These are phyloP conservation scores for Chelidonichthys spinosus DNA, from an alignment of 2,797 vertebrate species.

Conservation along the genomic window DNA sequence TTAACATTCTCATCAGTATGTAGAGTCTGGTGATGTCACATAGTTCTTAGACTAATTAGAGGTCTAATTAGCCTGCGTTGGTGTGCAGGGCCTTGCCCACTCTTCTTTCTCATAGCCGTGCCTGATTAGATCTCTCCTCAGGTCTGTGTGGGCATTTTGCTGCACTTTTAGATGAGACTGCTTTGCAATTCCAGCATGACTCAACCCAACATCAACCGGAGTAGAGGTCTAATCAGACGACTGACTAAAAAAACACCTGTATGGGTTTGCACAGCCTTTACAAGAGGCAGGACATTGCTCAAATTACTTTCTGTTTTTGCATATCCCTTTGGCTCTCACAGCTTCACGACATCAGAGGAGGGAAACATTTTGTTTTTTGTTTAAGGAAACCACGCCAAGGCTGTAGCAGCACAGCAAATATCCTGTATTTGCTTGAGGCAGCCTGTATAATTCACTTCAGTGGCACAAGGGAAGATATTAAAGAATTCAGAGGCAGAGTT, in stretches of 20 bases:
- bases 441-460: constrained; percentile 66
- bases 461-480: constrained; percentile 58
- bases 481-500: constrained; percentile 50
- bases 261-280: constrained; percentile 19
- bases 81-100: constrained; percentile 15
- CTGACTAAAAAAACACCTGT: constrained; percentile 23
- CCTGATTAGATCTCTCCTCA: constrained; percentile 28
- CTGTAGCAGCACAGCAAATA: constrained; percentile 47
- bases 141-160: constrained; percentile 2
- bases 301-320: constrained; percentile 26
- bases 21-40: background rate
- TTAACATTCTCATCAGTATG: background rate
- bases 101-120: constrained; percentile 20
- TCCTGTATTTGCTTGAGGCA: constrained; percentile 65
- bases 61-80: constrained; percentile 18
- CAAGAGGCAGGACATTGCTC: background rate
- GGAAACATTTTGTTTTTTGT: constrained; percentile 41
- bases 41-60: background rate
- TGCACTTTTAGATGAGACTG: constrained; percentile 6
- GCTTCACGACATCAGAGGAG: constrained; percentile 15
- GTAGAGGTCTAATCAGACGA: constrained; percentile 20
- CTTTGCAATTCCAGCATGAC: constrained; percentile 4
- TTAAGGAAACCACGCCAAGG: constrained; percentile 48
- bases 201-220: constrained; percentile 7
- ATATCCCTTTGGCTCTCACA: constrained; percentile 28